Evolutionary conservation across 64 coral and sea anemone species (phyloP), one percentile per base, ranked within the genome.

Genomic region (Montipora efflorescens): DNA sequence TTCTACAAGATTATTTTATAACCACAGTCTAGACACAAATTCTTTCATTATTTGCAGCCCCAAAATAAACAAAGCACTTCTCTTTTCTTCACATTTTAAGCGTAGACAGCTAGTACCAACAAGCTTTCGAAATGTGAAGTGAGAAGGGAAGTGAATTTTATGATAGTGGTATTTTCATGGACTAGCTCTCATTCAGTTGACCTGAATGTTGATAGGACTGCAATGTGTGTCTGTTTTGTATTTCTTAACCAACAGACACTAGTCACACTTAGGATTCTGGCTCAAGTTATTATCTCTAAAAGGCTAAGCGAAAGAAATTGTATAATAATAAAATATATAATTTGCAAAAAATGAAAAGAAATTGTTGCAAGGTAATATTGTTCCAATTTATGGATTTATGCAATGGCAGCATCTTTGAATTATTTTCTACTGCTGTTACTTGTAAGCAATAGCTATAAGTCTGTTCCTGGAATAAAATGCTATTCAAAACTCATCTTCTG

Each of bases 401-500:
- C 3, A 23, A 0, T 5, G 6, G 20, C 20, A 71, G 5, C 21
- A 20, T 5, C 68, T 21, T 7, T 71, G 15, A 5, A 55, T 51
- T 14, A 43, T 61, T 82, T 57, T 82, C 55, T 19, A 47, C 15
- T 15, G 21, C 19, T 67, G 81, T 84, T 84, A 15, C 14, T 8
- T 48, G 12, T 59, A 67, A 44, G 25, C 55, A 83, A 83, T 2
- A 36, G 36, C 36, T 36, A 36, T 2, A 36, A 36, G 36, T 36
- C 8, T 71, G n/a, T 45, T 71, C 66, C 15, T 69, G 82, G 66
- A 86, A 72, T 71, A 86, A 86, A 86, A 86, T 36, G 47, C 82
- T 44, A 71, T 71, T 22, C 16, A 57, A 57, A 57, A 11, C 7
- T 57, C 53, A 57, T 11, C 53, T 8, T 57, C 11, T 57, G 53